Conservation (phyloP, 2,888 invertebrate genomes). For the Euproctis similis region DNA sequence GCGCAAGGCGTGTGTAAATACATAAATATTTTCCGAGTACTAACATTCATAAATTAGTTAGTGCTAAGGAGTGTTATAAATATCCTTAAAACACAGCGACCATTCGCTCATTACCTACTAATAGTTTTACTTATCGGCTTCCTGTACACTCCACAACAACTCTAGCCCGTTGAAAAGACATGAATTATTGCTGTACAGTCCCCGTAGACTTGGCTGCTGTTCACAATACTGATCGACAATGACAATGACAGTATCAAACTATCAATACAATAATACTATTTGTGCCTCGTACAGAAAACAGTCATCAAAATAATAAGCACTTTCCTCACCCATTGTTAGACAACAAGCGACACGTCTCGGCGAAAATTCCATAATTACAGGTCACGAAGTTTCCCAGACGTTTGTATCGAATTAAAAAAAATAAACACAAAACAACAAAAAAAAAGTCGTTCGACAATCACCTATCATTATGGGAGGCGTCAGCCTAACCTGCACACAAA, state of each 20-base stretch:
- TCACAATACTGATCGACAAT: conserved; percentile 20
- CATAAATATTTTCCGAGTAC: conserved; percentile 75
- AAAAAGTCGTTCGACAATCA: conserved; percentile 62
- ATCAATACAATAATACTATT: conserved; percentile 14
- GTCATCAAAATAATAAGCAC: conserved; percentile 59
- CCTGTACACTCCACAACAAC: conserved; percentile 47
- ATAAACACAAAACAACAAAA: too few species aligned
- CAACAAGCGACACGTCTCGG: conserved; percentile 43
- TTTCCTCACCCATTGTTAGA: conserved; percentile 36
- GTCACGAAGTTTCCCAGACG: conserved; percentile 52
- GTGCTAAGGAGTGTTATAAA: conserved; percentile 70
- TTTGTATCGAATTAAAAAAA: too few species aligned
- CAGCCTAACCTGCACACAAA: conserved; percentile 54
- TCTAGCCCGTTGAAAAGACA: conserved; percentile 24
- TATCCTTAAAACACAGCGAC: conserved; percentile 61
- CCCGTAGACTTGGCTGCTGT: conserved; percentile 8
- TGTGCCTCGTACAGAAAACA: conserved; percentile 39
- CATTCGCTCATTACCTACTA: conserved; percentile 66
- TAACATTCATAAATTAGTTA: conserved; percentile 74
- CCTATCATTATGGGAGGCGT: conserved; percentile 70
- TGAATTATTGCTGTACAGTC: conserved; percentile 21
- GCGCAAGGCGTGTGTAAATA: conserved; percentile 47
- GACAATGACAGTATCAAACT: conserved; percentile 1
- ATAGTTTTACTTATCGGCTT: conserved; percentile 67
- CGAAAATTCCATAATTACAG: conserved; percentile 63